Evolutionary conservation across 2,797 vertebrate species (phyloP), one percentile per base, ranked within the genome.

Genomic region (Coilia nasus): DNA sequence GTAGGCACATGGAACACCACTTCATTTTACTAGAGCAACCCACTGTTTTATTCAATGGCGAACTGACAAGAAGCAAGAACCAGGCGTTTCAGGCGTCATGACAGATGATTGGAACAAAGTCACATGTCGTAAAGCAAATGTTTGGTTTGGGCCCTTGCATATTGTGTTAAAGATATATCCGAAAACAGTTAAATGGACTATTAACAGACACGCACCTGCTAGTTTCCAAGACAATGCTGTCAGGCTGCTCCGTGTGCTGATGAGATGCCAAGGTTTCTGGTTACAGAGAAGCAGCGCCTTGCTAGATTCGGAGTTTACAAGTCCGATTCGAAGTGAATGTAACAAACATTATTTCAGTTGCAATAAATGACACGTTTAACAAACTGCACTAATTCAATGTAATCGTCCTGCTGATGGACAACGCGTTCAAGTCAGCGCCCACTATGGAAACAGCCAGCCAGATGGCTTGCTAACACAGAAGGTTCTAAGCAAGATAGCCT

Each of bases 191-290:
- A 75, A 35, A 75, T 35, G 10, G 14, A 31, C 14, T n/a, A 35
- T 31, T 10, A 75, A 15, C 64, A 75, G 31, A 41, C 14, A 75
- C 67, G 67, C 67, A 75, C 67, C 67, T 75, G 67, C 67, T 75
- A 75, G 67, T 75, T 75, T 75, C 67, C 67, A 35, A 75, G 67
- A 75, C 67, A 75, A 75, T 75, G 31, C 67, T 75, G 28, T 35
- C 28, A 35, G 67, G 31, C 25, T 75, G 28, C 31, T 54, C 50
- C 67, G 31, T 14, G 67, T 75, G 14, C 28, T 35, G 67, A 31
- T 35, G 67, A 71, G 64, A 41, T 31, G 64, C 64, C 64, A 71
- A 71, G 67, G 67, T 75, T 75, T 75, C 67, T 75, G 28, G 15
- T 35, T 71, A 75, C 67, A 75, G 67, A 62, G 2, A n/a, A 62